Conservation (phyloP, 2,888 invertebrate genomes). For the Drosophila cyrtoloma region DNA sequence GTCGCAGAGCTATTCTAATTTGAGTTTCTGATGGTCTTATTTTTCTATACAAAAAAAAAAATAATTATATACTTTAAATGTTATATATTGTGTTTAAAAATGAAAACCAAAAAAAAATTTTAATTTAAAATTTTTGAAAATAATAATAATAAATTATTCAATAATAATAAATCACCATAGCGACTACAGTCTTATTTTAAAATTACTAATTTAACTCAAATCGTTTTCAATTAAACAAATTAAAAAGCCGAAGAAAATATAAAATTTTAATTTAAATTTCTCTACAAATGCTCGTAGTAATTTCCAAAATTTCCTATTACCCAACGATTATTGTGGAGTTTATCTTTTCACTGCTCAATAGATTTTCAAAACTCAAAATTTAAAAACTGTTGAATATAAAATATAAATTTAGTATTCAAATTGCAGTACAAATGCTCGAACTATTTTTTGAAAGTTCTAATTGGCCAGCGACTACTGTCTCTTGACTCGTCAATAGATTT, state of each 20-base stretch:
- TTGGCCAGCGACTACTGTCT: neutral
- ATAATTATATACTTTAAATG: neutral
- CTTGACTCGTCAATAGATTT: slow-evolving; percentile 1
- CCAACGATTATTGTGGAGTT: no score
- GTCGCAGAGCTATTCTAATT: neutral
- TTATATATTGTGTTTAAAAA: neutral
- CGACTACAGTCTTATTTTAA: neutral
- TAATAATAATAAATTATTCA: neutral
- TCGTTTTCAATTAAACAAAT: neutral
- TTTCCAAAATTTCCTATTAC: no score
- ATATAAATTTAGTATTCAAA: neutral
- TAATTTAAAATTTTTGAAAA: neutral
- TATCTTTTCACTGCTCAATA: neutral
- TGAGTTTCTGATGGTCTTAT: neutral
- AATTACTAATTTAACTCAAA: neutral
- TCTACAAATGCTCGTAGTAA: no score
- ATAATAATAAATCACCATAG: neutral
- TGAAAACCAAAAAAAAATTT: neutral
- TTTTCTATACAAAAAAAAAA: neutral
- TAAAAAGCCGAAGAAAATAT: neutral
- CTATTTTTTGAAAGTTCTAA: neutral
- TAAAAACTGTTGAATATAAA: neutral
- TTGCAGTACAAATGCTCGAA: neutral
- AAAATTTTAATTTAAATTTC: neutral
- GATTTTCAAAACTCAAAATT: neutral